These are phyloP conservation scores for Buathra laborator DNA, from an alignment of 2,888 invertebrate genomes.

Conservation along the genomic window DNA sequence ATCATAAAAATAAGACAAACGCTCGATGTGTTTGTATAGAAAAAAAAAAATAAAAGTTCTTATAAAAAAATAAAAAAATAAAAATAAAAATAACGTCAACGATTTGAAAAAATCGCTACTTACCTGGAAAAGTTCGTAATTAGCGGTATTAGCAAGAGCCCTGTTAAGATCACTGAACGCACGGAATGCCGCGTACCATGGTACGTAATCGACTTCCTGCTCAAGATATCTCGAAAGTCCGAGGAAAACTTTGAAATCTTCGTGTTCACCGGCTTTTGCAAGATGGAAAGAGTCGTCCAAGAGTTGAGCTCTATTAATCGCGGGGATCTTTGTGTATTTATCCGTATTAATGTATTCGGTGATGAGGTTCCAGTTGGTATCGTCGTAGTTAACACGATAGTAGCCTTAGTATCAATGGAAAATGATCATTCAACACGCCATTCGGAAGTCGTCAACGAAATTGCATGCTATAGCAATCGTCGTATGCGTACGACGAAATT, in stretches of 20 bases:
- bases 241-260: slow-evolving; percentile 84
- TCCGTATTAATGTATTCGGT: slow-evolving; percentile 70
- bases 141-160: background rate
- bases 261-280: slow-evolving; percentile 85
- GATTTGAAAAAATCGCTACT: background rate
- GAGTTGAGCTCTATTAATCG: slow-evolving; percentile 86
- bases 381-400: slow-evolving; percentile 84
- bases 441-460: slow-evolving; percentile 14
- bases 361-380: slow-evolving; percentile 81
- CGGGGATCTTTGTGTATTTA: slow-evolving; percentile 78
- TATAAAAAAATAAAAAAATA: background rate
- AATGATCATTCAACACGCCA: background rate
- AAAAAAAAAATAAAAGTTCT: background rate
- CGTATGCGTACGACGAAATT: background rate
- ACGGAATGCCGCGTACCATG: slow-evolving; percentile 89
- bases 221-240: slow-evolving; percentile 87
- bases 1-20: background rate
- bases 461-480: background rate
- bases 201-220: slow-evolving; percentile 88
- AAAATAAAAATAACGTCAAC: background rate
- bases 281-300: slow-evolving; percentile 86
- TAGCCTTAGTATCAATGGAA: slow-evolving; percentile 74
- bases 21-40: no score
- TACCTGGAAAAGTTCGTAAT: slow-evolving; percentile 5
- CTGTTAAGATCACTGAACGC: slow-evolving; percentile 74